Evolutionary conservation across 2,113 vertebrate species (phyloP), one percentile per base, ranked within the genome.

Genomic region (Lycaon pictus): DNA sequence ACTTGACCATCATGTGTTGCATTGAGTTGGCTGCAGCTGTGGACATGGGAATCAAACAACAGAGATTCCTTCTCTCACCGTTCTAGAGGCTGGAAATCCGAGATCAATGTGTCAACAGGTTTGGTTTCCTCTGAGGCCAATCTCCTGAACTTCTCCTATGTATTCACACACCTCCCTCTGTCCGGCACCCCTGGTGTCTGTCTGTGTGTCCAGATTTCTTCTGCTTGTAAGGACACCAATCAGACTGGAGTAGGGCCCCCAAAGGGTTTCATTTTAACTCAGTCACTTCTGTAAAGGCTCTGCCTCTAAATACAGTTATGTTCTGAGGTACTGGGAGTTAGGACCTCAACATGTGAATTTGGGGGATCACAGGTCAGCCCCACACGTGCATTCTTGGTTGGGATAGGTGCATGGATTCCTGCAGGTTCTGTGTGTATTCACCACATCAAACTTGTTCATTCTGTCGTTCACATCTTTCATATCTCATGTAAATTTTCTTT

Each of bases 181-280:
- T 13, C 0, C 0, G 1, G 25, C 25, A 29, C 10, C 32, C 17
- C 62, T 11, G 5, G 11, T 12, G 89, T 4, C 77, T 58, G 48
- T 69, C 2, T 63, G 87, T 48, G 32, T 23, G 89, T 16, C 51
- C 77, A 43, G 5, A 3, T 43, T 7, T 29, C 77, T 35, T 69
- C 63, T 32, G n/a, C 9, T 56, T 11, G 1, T 10, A 13, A 43
- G n/a, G 76, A 16, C 16, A 29, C n/a, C 62, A 3, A 27, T 29
- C 25, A 2, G 19, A 11, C 10, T 0, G 2, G 35, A 23, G 27
- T 3, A 43, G n/a, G 17, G 2, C 48, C 25, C 11, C 10, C 27
- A 4, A 22, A 8, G 32, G 63, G 35, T 23, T 29, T 23, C 4
- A 29, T 3, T 16, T 25, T 11, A 25, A 48, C 51, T 16, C 20